Conservation (phyloP, 2,888 invertebrate species). For the Achlya flavicornis region DNA sequence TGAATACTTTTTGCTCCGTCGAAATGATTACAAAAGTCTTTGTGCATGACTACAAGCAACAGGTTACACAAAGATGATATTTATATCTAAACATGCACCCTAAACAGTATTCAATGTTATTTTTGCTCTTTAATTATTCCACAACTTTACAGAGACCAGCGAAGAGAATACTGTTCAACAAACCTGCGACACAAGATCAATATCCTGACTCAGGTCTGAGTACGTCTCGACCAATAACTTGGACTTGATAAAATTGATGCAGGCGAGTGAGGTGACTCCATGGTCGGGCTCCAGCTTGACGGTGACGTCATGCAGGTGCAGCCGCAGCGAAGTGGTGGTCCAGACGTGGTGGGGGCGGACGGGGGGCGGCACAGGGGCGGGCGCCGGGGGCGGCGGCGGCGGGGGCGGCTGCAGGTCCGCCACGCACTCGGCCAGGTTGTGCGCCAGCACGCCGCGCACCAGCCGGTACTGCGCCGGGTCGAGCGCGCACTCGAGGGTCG, state of each 20-base stretch:
- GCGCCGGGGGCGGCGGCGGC: slow-evolving; percentile 22
- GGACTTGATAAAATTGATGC: slow-evolving; percentile 96
- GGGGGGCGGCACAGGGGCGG: slow-evolving; percentile 23
- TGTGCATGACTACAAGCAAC: too few species aligned
- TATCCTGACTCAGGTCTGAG: slow-evolving; percentile 95
- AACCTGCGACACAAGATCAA: slow-evolving; percentile 95
- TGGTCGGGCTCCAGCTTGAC: slow-evolving; percentile 87
- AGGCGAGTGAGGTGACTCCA: slow-evolving; percentile 87
- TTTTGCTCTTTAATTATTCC: too few species aligned
- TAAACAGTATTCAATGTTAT: too few species aligned
- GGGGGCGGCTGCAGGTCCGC: slow-evolving; percentile 50
- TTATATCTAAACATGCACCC: too few species aligned
- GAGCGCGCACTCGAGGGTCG: slow-evolving; percentile 92
- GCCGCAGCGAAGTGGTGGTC: slow-evolving; percentile 90
- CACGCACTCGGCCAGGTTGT: slow-evolving; percentile 93
- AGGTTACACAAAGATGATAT: too few species aligned
- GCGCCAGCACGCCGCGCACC: slow-evolving; percentile 92
- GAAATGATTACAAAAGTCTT: too few species aligned
- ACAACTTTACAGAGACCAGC: too few species aligned
- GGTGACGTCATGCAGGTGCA: slow-evolving; percentile 94
- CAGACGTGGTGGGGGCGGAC: slow-evolving; percentile 77
- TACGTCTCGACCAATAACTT: slow-evolving; percentile 92
- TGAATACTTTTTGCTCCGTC: too few species aligned
- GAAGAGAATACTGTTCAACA: too few species aligned
- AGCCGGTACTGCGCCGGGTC: slow-evolving; percentile 94